A percentile compares a stretch with the other conserved stretches of the same genome.
phyloP scores from a whole-genome alignment of 2,888 invertebrate species.

The Anodontia alba region DNA sequence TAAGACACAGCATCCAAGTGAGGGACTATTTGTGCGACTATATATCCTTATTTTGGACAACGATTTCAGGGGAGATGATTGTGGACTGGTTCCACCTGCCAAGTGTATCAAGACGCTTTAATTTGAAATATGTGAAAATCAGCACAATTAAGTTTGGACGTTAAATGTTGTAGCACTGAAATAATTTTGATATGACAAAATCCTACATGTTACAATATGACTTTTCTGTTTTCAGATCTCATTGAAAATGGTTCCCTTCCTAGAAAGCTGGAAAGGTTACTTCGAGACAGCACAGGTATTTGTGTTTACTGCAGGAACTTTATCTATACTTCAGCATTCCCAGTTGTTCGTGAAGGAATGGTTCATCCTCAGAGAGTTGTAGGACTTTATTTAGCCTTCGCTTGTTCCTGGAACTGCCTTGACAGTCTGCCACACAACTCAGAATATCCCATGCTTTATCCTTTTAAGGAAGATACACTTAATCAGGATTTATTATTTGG shows the following conservation, averaged over 20 bases:
- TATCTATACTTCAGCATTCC: background rate
- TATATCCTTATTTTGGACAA: too few species aligned
- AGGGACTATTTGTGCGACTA: too few species aligned
- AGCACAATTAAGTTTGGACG: too few species aligned
- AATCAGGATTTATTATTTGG: background rate
- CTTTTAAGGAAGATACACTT: background rate
- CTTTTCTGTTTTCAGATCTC: background rate
- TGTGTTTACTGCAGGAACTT: background rate
- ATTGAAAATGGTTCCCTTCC: background rate
- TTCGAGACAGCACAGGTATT: background rate
- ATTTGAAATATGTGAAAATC: too few species aligned
- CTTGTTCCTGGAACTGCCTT: background rate
- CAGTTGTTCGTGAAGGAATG: background rate
- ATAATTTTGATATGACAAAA: too few species aligned
- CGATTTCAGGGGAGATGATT: too few species aligned
- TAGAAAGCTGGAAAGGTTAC: background rate
- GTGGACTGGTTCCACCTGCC: too few species aligned
- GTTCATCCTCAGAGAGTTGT: background rate
- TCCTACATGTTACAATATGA: too few species aligned
- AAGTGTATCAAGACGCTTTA: too few species aligned
- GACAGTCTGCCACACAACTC: background rate
- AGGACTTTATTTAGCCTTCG: constrained; percentile 1
- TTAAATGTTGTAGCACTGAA: too few species aligned
- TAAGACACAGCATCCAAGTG: too few species aligned
- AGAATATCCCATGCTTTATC: background rate